These are phyloP conservation scores for Capitulum mitella DNA, from an alignment of 2,888 invertebrate species.

Conservation along the genomic window DNA sequence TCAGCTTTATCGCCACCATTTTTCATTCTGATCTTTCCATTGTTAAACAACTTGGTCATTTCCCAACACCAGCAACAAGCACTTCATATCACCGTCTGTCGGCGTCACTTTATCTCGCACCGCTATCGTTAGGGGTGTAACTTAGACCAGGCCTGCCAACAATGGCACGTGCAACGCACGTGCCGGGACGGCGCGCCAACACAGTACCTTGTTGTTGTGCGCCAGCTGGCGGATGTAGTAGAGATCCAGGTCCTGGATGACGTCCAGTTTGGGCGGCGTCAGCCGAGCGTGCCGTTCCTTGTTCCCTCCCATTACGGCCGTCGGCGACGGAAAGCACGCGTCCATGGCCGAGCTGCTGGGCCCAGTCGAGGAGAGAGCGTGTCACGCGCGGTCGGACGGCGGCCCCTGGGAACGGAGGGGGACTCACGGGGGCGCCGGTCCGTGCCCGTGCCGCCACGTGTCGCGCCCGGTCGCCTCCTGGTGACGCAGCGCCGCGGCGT, in stretches of 20 bases:
- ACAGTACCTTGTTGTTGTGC: slow-evolving; percentile 49
- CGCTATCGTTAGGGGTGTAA: no score
- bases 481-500: not conserved
- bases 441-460: no score
- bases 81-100: no score
- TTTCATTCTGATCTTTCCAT: no score
- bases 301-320: slow-evolving; percentile 23
- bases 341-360: not conserved
- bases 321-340: not conserved
- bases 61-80: no score
- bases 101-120: no score
- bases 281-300: slow-evolving; percentile 28
- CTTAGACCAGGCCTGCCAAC: no score
- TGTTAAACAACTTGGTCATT: no score
- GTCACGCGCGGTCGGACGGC: not conserved
- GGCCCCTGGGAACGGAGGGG: not conserved
- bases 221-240: slow-evolving; percentile 53
- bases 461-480: not conserved
- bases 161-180: no score
- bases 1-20: no score
- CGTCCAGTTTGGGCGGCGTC: slow-evolving; percentile 44
- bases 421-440: not conserved
- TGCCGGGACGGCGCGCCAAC: not conserved
- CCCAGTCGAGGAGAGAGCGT: not conserved
- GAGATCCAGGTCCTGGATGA: slow-evolving; percentile 50